A percentile compares a stretch with the other conserved stretches of the same genome.
These are phyloP conservation scores for Sinonovacula constricta DNA, from an alignment of 1,140 invertebrate species.

Conservation along the genomic window DNA sequence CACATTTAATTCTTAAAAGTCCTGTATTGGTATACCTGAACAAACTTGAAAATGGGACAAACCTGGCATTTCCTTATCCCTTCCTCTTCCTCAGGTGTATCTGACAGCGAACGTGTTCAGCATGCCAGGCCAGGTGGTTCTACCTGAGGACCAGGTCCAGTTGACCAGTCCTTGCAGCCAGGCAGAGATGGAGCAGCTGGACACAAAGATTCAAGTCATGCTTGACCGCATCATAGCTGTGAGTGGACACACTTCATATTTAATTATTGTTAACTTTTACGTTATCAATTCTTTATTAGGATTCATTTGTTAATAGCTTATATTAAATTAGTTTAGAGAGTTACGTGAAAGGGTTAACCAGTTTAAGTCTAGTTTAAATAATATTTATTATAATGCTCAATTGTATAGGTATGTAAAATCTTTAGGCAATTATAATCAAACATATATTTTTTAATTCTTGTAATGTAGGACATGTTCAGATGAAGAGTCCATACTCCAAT, in stretches of 20 bases:
- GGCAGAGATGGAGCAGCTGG: slow-evolving; percentile 33
- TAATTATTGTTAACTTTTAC: too few relatives aligned
- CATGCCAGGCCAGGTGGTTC: slow-evolving; percentile 55
- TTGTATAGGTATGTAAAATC: background rate
- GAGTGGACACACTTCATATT: slow-evolving; percentile 18
- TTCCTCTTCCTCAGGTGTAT: slow-evolving; percentile 59
- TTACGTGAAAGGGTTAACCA: background rate
- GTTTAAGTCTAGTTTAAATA: too few relatives aligned
- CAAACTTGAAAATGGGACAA: too few relatives aligned
- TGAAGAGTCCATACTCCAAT: too few relatives aligned
- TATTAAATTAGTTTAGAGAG: background rate
- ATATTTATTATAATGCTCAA: too few relatives aligned
- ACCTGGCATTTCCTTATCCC: too few relatives aligned
- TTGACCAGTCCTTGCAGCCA: slow-evolving; percentile 29
- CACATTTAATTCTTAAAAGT: too few relatives aligned
- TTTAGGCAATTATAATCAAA: background rate
- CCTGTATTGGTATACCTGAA: too few relatives aligned
- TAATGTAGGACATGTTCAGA: too few relatives aligned
- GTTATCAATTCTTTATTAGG: too few relatives aligned
- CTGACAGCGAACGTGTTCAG: slow-evolving; percentile 58
- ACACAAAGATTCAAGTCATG: slow-evolving; percentile 36
- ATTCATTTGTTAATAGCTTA: too few relatives aligned
- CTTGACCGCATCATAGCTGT: slow-evolving; percentile 60
- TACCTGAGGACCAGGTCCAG: slow-evolving; percentile 63
- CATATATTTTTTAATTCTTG: too few relatives aligned